Conservation (phyloP, 2,797 vertebrate species). For the Platyrinchus mystaceus region DNA sequence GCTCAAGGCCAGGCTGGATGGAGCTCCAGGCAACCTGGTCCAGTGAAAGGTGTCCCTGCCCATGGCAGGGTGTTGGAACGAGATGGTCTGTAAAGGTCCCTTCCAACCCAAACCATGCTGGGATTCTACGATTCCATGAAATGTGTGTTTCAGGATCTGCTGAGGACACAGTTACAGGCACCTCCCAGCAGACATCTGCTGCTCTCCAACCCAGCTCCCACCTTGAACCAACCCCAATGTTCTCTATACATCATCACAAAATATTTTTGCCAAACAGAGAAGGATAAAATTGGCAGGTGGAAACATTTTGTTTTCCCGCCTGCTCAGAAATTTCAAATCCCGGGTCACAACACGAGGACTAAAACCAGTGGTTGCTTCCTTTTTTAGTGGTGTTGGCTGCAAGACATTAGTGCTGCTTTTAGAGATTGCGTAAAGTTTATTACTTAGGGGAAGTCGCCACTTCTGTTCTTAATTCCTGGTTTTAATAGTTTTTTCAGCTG, state of each 20-base stretch:
- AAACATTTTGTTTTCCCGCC: not conserved
- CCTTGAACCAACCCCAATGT: not conserved
- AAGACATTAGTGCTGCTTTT: not conserved
- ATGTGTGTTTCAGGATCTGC: not conserved
- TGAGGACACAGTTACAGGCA: not conserved
- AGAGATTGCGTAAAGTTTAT: not conserved
- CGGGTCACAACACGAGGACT: not conserved
- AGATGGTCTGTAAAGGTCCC: not conserved
- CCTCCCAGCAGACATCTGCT: not conserved
- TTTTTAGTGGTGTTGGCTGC: not conserved
- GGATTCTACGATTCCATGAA: not conserved
- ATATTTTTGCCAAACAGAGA: not conserved
- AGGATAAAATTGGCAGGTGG: not conserved
- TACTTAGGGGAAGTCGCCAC: fast-evolving
- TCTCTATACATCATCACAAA: not conserved
- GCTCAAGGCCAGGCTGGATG: not conserved
- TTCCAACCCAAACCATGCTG: not conserved
- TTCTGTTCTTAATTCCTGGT: not conserved
- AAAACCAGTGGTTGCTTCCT: not conserved
- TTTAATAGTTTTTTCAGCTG: not conserved
- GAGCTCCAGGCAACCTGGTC: not conserved
- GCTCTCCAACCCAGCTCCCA: not conserved
- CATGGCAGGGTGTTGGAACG: fast-evolving
- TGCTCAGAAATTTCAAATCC: not conserved
- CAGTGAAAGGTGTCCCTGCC: not conserved